Percentiles rank a stretch among this genome's conserved stretches.
These are phyloP conservation scores for Neoarius graeffei DNA, from an alignment of 2,113 vertebrate genomes.

Conservation along the genomic window DNA sequence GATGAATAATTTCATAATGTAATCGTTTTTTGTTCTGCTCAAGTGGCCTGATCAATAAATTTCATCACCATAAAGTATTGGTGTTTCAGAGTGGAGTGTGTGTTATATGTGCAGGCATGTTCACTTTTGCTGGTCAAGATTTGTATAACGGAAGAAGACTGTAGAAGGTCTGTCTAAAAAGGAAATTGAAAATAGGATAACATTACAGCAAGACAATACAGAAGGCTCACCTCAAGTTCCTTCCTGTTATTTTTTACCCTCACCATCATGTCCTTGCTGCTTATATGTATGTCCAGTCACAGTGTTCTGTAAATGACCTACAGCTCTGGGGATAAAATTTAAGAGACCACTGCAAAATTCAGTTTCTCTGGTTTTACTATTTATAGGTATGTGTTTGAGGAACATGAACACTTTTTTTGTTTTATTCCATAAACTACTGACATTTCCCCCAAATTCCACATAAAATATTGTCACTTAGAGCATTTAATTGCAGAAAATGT, in stretches of 20 bases:
- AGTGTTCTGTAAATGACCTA: background rate
- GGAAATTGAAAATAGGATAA: slow-evolving; percentile 12
- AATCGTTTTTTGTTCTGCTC: slow-evolving; percentile 32
- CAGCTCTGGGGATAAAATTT: too few relatives aligned
- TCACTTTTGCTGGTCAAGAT: background rate
- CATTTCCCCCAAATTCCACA: too few relatives aligned
- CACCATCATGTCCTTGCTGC: background rate
- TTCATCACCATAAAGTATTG: background rate
- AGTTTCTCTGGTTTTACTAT: too few relatives aligned
- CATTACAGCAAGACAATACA: background rate
- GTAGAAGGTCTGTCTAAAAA: background rate
- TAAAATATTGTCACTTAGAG: too few relatives aligned
- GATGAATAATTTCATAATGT: slow-evolving; percentile 37
- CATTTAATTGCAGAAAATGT: too few relatives aligned
- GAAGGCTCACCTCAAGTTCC: background rate
- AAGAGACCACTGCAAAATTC: too few relatives aligned
- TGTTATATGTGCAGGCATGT: background rate
- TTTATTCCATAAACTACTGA: too few relatives aligned
- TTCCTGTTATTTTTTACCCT: slow-evolving; percentile 14
- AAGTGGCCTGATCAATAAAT: slow-evolving; percentile 16
- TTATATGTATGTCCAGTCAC: background rate
- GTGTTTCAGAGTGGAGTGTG: background rate
- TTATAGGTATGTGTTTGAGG: too few relatives aligned
- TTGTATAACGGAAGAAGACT: background rate
- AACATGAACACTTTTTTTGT: too few relatives aligned